Evolutionary conservation across 1,140 invertebrate genomes (phyloP), one percentile per base, ranked within the genome.

Genomic region (Heliothis subflexa): DNA sequence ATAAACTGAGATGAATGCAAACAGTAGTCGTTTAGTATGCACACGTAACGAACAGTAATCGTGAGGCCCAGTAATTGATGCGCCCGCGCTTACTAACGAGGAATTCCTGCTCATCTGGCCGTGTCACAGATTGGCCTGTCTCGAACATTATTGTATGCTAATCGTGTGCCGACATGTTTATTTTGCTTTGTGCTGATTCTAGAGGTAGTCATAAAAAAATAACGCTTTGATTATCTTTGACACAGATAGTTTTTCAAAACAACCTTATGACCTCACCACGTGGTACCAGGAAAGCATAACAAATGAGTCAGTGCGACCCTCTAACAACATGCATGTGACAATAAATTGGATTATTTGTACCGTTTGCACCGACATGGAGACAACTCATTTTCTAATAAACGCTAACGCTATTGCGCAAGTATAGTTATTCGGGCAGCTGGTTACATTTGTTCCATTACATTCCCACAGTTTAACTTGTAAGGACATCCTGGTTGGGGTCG

Each of bases 1-100:
- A 57, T 12, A 57, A 57, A 57, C 18, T 10, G 10, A 57, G 54
- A 57, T 57, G 18, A 64, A 40, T 45, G n/a, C 61, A 64, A 64
- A 64, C 61, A 84, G 75, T 81, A 54, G 7, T 79, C 7, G 62
- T 55, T 74, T 74, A 61, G n/a, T 62, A 62, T 62, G 52, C 18
- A 45, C 62, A 70, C 64, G 54, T 72, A 59, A 57, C n/a, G 12
- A 70, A 16, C 52, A 54, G 45, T 54, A 21, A 73, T 73, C 55
- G 55, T 73, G 71, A 25, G 18, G 28, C 64, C 11, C 0, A 14
- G 33, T 73, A 73, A 73, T 73, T 73, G 71, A 73, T 73, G 71
- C 33, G 71, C 55, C 18, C 59, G 71, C 54, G 71, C 52, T 57
- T 18, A 25, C 11, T 57, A 73, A 73, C 55, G 33, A 73, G 71